Conservation (phyloP, 2,113 vertebrate species). For the Cynoglossus semilaevis region DNA sequence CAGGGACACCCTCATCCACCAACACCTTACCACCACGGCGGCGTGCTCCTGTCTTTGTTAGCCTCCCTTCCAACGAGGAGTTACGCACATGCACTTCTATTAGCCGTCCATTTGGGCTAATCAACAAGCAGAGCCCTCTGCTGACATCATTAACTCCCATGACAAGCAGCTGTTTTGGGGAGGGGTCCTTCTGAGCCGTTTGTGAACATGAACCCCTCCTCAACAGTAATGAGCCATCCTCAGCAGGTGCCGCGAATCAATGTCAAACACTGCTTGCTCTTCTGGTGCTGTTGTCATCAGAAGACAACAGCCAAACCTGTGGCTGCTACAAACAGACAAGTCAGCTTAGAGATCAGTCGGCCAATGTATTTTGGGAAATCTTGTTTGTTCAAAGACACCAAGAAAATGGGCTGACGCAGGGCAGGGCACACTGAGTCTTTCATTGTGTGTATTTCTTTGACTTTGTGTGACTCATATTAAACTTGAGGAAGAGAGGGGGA, state of each 20-base stretch:
- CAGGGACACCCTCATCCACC: slow-evolving; percentile 45
- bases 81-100: slow-evolving; percentile 66
- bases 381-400: slow-evolving; percentile 62
- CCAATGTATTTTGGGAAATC: slow-evolving; percentile 54
- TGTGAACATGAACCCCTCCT: slow-evolving; percentile 65
- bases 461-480: slow-evolving; percentile 53
- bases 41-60: slow-evolving; percentile 45
- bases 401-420: slow-evolving; percentile 69
- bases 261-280: slow-evolving; percentile 43
- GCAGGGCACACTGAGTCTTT: slow-evolving; percentile 49
- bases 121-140: slow-evolving; percentile 65
- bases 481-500: slow-evolving; percentile 46
- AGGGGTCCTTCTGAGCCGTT: slow-evolving; percentile 46
- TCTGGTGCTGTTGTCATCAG: slow-evolving; percentile 49
- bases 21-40: slow-evolving; percentile 36
- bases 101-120: slow-evolving; percentile 69
- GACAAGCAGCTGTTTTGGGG: slow-evolving; percentile 58
- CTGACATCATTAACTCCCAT: slow-evolving; percentile 70
- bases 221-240: slow-evolving; percentile 52
- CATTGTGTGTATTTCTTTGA: slow-evolving; percentile 49
- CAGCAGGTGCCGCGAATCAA: slow-evolving; percentile 43
- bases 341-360: slow-evolving; percentile 60
- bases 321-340: slow-evolving; percentile 58
- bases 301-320: slow-evolving; percentile 52
- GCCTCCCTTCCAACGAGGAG: slow-evolving; percentile 66